phyloP scores from a whole-genome alignment of 2,797 vertebrate genomes.

The Hydrocynus forskahlii region DNA sequence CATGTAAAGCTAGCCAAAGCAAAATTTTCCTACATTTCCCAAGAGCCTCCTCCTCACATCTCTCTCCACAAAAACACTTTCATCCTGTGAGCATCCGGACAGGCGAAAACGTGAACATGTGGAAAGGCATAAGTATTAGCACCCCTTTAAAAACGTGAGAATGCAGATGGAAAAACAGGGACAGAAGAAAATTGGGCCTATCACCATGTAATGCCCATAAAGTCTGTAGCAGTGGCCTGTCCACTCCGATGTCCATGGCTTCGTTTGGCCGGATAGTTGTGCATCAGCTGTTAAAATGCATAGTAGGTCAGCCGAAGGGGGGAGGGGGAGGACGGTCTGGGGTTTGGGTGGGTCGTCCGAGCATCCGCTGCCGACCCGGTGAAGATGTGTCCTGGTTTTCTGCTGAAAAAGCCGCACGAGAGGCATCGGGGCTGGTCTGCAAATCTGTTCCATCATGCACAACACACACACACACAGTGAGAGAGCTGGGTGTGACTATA shows the following conservation, averaged over 20 bases:
- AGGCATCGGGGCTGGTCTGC: not conserved
- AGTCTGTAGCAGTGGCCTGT: not conserved
- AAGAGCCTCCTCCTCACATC: not conserved
- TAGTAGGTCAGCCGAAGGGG: constrained; percentile 40
- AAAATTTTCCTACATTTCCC: not conserved
- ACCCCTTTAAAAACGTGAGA: constrained; percentile 31
- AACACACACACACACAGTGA: constrained; percentile 49
- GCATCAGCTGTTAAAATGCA: constrained; percentile 54
- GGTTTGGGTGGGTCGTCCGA: no score
- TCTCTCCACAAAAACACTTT: no score
- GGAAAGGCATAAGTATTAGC: constrained; percentile 42
- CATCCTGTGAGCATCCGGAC: no score
- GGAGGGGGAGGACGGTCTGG: no score
- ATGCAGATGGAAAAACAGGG: not conserved
- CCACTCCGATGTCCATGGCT: constrained; percentile 37
- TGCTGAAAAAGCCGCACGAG: not conserved
- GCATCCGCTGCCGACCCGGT: not conserved
- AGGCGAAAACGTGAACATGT: not conserved
- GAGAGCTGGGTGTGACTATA: constrained; percentile 3
- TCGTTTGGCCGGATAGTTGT: constrained; percentile 20
- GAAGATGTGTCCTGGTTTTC: not conserved
- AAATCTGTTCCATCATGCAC: not conserved
- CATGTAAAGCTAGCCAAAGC: not conserved
- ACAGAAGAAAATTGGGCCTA: no score
- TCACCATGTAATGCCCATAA: constrained; percentile 38